Evolutionary conservation across 2,797 vertebrate genomes (phyloP).

Genomic region (Fistularia commersonii): DNA sequence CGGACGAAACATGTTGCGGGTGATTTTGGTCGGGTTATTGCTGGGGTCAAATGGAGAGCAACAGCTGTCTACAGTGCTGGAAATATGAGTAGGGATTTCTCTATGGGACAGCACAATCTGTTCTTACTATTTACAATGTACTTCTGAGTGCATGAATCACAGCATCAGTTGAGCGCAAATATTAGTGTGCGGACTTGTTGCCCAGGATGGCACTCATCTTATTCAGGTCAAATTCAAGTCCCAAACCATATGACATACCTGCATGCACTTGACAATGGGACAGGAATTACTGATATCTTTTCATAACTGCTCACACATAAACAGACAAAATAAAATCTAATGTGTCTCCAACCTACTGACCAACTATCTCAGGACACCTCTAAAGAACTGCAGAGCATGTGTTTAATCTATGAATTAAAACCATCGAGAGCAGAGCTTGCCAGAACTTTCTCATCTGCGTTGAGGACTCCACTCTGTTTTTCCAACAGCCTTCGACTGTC

Average conservation of each 20-base stretch:
- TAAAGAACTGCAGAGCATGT: constrained; percentile 4
- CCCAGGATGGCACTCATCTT: neutral
- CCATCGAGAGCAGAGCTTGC: constrained; percentile 21
- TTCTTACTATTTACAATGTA: constrained; percentile 25
- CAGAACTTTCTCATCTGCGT: constrained; percentile 43
- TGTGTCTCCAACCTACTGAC: constrained; percentile 1
- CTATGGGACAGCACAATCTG: constrained; percentile 31
- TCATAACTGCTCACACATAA: too few relatives aligned
- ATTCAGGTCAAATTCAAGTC: too few relatives aligned
- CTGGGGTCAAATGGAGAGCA: constrained; percentile 15
- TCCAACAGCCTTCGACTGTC: constrained; percentile 34
- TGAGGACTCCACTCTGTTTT: constrained; percentile 26
- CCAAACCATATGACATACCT: too few relatives aligned
- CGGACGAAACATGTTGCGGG: constrained; percentile 9
- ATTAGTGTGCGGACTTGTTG: constrained; percentile 1
- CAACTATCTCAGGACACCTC: too few relatives aligned
- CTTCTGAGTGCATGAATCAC: constrained; percentile 25
- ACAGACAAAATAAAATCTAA: too few relatives aligned
- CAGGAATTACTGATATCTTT: too few relatives aligned
- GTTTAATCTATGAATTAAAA: constrained; percentile 24
- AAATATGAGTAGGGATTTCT: constrained; percentile 26
- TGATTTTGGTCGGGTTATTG: constrained; percentile 9
- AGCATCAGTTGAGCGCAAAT: constrained; percentile 3
- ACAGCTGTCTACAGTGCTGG: constrained; percentile 30
- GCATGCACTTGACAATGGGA: constrained; percentile 14